A percentile compares a stretch with the other conserved stretches of the same genome.
These are phyloP conservation scores for Aelia acuminata DNA, from an alignment of 2,888 invertebrate species.

Conservation along the genomic window DNA sequence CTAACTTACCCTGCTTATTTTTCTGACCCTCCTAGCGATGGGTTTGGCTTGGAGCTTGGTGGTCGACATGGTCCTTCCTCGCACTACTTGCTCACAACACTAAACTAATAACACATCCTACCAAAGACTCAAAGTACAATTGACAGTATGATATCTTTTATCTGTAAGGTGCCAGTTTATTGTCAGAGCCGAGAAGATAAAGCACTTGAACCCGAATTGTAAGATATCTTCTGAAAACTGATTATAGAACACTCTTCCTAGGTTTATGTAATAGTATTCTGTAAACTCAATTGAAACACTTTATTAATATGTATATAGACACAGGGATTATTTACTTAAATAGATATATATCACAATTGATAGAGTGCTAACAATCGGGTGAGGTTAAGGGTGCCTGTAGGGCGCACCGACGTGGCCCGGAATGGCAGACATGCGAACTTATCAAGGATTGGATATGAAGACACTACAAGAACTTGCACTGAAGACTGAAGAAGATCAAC, in stretches of 20 bases:
- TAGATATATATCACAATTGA: background rate
- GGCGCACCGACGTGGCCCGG: constrained; percentile 18
- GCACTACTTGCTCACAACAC: constrained; percentile 53
- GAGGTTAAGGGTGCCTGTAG: background rate
- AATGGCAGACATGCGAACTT: background rate
- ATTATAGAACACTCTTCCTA: constrained; percentile 26
- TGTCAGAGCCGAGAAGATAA: constrained; percentile 55
- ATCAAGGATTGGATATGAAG: background rate
- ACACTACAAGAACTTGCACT: background rate
- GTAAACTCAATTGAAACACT: background rate
- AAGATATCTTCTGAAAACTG: background rate
- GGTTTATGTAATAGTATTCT: background rate
- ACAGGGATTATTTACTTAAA: background rate
- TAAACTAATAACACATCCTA: constrained; percentile 57
- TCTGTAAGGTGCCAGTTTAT: constrained; percentile 57
- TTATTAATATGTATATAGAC: no score
- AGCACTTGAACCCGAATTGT: constrained; percentile 60
- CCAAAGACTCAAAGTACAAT: constrained; percentile 61
- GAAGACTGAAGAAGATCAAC: background rate
- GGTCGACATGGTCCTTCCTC: constrained; percentile 61
- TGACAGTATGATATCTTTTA: constrained; percentile 60
- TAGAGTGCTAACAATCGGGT: background rate
- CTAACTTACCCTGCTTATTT: constrained; percentile 64
- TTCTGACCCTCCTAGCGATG: constrained; percentile 62
- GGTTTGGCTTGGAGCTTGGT: constrained; percentile 63